Conservation (phyloP, 1,140 invertebrate species). For the Eulimnadia texana region DNA sequence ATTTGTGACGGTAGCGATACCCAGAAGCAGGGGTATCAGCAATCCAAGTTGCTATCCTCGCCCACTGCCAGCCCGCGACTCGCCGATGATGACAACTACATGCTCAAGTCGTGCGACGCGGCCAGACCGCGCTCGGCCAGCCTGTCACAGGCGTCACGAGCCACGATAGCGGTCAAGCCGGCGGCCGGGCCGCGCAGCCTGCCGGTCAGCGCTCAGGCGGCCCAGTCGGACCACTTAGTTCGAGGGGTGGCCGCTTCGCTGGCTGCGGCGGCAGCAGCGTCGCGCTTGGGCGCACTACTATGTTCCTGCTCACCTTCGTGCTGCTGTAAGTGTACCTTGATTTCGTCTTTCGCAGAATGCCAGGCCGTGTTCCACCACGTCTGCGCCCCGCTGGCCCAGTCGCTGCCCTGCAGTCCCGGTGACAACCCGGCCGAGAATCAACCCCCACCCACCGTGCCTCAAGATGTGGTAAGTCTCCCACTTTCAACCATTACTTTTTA, state of each 20-base stretch:
- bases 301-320: slow-evolving; percentile 15
- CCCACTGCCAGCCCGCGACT: slow-evolving; percentile 2
- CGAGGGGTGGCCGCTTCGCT: slow-evolving; percentile 25
- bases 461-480: slow-evolving; percentile 16
- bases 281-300: slow-evolving; percentile 36
- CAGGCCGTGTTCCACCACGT: slow-evolving; percentile 48
- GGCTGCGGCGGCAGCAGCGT: slow-evolving; percentile 29
- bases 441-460: slow-evolving; percentile 1
- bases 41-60: neutral
- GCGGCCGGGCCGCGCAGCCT: slow-evolving; percentile 14
- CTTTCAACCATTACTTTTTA: too few relatives aligned
- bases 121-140: slow-evolving; percentile 20
- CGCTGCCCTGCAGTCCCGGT: slow-evolving; percentile 22
- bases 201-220: slow-evolving; percentile 16
- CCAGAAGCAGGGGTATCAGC: neutral
- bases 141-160: slow-evolving; percentile 19
- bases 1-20: neutral
- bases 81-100: slow-evolving; percentile 37
- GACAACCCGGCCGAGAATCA: neutral
- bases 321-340: slow-evolving; percentile 26
- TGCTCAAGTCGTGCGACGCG: slow-evolving; percentile 28
- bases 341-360: slow-evolving; percentile 43
- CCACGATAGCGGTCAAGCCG: neutral
- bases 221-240: slow-evolving; percentile 28
- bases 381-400: slow-evolving; percentile 36